These are phyloP conservation scores for Nycteola revayana DNA, from an alignment of 2,888 invertebrate species.

Conservation along the genomic window DNA sequence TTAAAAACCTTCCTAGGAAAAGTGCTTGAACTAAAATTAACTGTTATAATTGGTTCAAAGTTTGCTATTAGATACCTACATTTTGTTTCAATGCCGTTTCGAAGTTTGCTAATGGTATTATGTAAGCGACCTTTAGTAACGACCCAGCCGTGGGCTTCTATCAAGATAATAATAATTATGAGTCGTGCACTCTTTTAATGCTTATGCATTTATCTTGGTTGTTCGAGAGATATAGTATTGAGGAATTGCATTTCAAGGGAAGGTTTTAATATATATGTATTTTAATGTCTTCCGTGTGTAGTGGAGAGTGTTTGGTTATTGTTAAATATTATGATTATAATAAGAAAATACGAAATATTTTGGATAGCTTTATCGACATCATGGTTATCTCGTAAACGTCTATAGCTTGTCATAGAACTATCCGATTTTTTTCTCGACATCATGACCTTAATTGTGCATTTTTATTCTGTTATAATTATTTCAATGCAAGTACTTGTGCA, in stretches of 20 bases:
- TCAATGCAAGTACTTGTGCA: no score
- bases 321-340: no score
- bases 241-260: neutral
- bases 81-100: conserved; percentile 37
- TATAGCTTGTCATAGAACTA: no score
- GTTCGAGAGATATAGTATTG: neutral
- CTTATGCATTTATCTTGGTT: conserved; percentile 7
- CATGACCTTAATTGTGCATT: no score
- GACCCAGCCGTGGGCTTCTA: conserved; percentile 19
- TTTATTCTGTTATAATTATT: no score
- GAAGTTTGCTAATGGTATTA: conserved; percentile 35
- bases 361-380: no score
- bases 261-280: neutral
- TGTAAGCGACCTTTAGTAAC: conserved; percentile 30
- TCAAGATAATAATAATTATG: conserved; percentile 24
- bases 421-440: no score
- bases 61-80: conserved; percentile 21
- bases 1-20: conserved; percentile 29
- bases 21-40: conserved; percentile 25
- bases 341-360: no score
- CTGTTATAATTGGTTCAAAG: conserved; percentile 28
- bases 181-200: conserved; percentile 25
- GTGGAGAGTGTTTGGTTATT: no score
- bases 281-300: neutral
- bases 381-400: no score